phyloP scores from a whole-genome alignment of 2,797 vertebrate genomes.

The Hydrocynus forskahlii region DNA sequence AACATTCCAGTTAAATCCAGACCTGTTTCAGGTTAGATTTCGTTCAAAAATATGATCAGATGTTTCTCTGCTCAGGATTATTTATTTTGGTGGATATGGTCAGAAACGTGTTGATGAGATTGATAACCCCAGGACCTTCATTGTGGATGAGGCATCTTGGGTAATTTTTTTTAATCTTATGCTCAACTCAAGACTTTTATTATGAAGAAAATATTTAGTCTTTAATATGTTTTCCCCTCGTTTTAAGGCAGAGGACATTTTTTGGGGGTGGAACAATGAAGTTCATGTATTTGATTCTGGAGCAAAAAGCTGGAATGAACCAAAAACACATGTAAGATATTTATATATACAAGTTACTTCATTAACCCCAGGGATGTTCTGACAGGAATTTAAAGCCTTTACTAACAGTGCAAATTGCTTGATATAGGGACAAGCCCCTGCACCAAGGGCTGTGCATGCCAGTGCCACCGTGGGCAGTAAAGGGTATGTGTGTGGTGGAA shows the following conservation, averaged over 20 bases:
- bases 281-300: slow-evolving; percentile 90
- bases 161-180: slow-evolving; percentile 70
- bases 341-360: neutral
- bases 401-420: slow-evolving; percentile 37
- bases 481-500: slow-evolving; percentile 92
- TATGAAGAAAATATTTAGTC: neutral
- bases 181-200: neutral
- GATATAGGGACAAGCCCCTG: slow-evolving; percentile 84
- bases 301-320: slow-evolving; percentile 84
- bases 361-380: neutral
- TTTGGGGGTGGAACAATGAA: slow-evolving; percentile 97
- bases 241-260: slow-evolving; percentile 84
- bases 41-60: neutral
- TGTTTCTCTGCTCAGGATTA: slow-evolving; percentile 76
- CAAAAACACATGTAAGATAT: slow-evolving; percentile 81
- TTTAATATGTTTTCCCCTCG: neutral
- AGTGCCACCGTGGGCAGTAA: slow-evolving; percentile 83
- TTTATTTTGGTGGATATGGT: slow-evolving; percentile 96
- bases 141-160: slow-evolving; percentile 92
- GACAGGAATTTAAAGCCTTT: neutral
- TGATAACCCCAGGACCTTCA: slow-evolving; percentile 82
- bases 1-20: neutral
- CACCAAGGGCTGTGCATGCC: slow-evolving; percentile 89
- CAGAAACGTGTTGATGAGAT: slow-evolving; percentile 85
- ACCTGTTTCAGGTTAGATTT: neutral